These are phyloP conservation scores for Rhinolophus ferrumequinum DNA, from an alignment of 2,113 vertebrate species.

Conservation along the genomic window DNA sequence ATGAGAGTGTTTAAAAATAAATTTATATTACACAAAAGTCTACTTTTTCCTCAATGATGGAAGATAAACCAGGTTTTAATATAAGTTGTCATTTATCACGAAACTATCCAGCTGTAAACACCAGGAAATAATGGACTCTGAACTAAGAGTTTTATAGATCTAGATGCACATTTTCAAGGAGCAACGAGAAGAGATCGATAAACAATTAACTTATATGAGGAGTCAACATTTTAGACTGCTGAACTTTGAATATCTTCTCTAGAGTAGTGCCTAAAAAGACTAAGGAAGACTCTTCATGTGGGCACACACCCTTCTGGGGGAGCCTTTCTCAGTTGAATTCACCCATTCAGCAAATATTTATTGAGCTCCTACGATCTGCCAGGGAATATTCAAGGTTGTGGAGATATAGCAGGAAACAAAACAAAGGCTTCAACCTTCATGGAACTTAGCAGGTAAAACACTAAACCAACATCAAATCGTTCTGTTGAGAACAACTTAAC, in stretches of 20 bases:
- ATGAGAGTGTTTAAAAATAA: conserved; percentile 10
- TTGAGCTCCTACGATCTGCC: not conserved
- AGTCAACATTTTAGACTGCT: conserved; percentile 38
- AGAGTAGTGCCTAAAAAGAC: not conserved
- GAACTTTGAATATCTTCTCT: conserved; percentile 37
- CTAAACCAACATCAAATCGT: not conserved
- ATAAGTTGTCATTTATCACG: not conserved
- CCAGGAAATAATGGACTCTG: not conserved
- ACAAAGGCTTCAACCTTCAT: not conserved
- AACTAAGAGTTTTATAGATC: conserved; percentile 41
- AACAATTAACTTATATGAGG: conserved; percentile 57
- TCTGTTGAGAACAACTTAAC: not conserved
- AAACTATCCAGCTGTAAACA: not conserved
- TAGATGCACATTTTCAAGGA: conserved; percentile 35
- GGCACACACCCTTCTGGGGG: not conserved
- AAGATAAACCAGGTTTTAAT: conserved; percentile 34
- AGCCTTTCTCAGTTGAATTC: not conserved
- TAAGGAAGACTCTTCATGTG: not conserved
- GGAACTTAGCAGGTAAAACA: not conserved
- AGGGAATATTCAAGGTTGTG: not conserved
- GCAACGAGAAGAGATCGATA: conserved; percentile 60
- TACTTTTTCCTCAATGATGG: conserved; percentile 4
- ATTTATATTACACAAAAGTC: not conserved
- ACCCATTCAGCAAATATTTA: not conserved
- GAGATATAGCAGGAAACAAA: not conserved